phyloP scores from a whole-genome alignment of 2,888 invertebrate genomes.

The Watsonalla binaria region DNA sequence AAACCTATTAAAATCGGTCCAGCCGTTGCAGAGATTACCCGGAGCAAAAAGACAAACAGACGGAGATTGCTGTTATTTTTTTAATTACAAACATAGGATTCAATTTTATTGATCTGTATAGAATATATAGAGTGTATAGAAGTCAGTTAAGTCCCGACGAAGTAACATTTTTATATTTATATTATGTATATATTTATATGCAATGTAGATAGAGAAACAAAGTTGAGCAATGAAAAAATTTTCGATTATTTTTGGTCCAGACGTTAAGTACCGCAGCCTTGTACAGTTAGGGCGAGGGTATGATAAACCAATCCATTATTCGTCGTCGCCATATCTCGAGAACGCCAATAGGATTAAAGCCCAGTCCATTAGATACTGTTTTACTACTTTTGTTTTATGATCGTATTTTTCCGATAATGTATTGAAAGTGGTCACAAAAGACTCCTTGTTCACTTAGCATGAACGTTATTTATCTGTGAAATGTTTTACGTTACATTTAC shows the following conservation, averaged over 20 bases:
- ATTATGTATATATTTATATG: too few species aligned
- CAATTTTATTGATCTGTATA: too few species aligned
- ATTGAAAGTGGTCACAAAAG: slow-evolving; percentile 55
- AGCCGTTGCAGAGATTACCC: too few species aligned
- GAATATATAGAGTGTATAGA: too few species aligned
- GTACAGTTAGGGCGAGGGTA: slow-evolving; percentile 40
- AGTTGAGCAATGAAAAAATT: background rate
- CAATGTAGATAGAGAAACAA: background rate
- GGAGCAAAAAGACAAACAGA: too few species aligned
- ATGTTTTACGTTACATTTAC: background rate
- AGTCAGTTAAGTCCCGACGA: too few species aligned
- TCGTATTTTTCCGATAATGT: slow-evolving; percentile 61
- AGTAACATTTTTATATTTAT: too few species aligned
- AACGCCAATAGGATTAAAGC: slow-evolving; percentile 57
- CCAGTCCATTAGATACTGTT: slow-evolving; percentile 59
- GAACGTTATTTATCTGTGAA: background rate
- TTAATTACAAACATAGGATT: too few species aligned
- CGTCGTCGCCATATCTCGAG: slow-evolving; percentile 52
- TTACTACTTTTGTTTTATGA: slow-evolving; percentile 68
- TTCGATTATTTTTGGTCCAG: background rate
- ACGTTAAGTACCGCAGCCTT: slow-evolving; percentile 36
- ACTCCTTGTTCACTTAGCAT: slow-evolving; percentile 24
- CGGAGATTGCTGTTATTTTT: too few species aligned
- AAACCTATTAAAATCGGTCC: too few species aligned
- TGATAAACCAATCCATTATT: slow-evolving; percentile 61